Conservation (phyloP, 2,888 invertebrate species). For the Dynastes tityus region DNA sequence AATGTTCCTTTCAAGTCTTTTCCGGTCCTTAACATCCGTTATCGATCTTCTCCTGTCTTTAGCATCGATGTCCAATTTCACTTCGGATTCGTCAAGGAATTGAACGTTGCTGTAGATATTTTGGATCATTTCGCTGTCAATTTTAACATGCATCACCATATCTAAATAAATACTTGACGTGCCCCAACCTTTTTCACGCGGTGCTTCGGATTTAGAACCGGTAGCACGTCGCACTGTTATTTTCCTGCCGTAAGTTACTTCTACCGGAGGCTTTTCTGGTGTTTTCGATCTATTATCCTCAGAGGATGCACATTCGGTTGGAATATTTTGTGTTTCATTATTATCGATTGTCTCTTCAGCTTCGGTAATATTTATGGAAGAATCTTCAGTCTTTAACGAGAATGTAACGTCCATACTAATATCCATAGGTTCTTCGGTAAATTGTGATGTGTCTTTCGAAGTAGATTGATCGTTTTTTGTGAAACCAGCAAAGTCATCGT, state of each 20-base stretch:
- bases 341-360: slow-evolving; percentile 12
- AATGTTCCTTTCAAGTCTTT: slow-evolving; percentile 59
- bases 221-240: slow-evolving; percentile 25
- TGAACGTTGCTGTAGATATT: slow-evolving; percentile 64
- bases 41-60: slow-evolving; percentile 56
- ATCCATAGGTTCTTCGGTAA: slow-evolving; percentile 28
- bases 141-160: slow-evolving; percentile 48
- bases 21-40: slow-evolving; percentile 56
- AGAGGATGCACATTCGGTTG: neutral
- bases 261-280: neutral
- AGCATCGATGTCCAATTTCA: slow-evolving; percentile 61
- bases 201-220: slow-evolving; percentile 9
- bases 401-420: slow-evolving; percentile 28
- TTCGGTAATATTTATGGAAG: slow-evolving; percentile 23
- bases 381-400: slow-evolving; percentile 18
- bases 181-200: slow-evolving; percentile 45
- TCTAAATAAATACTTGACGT: slow-evolving; percentile 46
- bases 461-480: slow-evolving; percentile 2
- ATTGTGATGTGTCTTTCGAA: slow-evolving; percentile 8
- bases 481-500: slow-evolving; percentile 55
- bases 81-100: slow-evolving; percentile 65
- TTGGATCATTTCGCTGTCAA: slow-evolving; percentile 63
- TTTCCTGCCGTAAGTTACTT: slow-evolving; percentile 10
- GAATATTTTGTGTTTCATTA: neutral
- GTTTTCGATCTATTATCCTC: slow-evolving; percentile 13